These are phyloP conservation scores for Zaprionus gabonicus DNA, from an alignment of 1,140 invertebrate genomes.

Conservation along the genomic window DNA sequence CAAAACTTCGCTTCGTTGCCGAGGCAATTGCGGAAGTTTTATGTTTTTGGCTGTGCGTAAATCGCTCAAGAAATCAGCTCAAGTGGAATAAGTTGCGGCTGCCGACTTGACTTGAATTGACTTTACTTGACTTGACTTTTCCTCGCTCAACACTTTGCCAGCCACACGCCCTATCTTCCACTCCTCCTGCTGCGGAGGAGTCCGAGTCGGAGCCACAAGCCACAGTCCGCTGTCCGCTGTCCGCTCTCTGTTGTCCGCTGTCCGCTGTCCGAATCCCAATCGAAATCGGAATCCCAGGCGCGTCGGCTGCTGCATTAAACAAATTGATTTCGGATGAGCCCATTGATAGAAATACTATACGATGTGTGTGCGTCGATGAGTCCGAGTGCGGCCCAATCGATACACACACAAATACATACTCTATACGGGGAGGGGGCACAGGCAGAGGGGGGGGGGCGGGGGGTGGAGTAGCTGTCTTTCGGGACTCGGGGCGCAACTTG, in stretches of 20 bases:
- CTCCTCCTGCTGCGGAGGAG: not conserved
- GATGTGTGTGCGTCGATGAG: conserved; percentile 55
- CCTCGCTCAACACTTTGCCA: conserved; percentile 67
- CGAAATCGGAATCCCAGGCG: conserved; percentile 27
- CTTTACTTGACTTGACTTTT: conserved; percentile 40
- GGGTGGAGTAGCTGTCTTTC: not conserved
- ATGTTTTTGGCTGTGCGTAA: conserved; percentile 80
- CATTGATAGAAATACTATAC: conserved; percentile 71
- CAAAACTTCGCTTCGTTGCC: conserved; percentile 22
- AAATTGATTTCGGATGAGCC: conserved; percentile 77
- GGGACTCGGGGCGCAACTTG: conserved; percentile 10
- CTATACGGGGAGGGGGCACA: not conserved
- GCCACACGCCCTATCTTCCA: not conserved
- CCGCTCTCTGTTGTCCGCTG: not conserved
- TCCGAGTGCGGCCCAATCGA: conserved; percentile 63
- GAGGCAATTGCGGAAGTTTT: conserved; percentile 76
- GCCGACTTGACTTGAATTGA: conserved; percentile 56
- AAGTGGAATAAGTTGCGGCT: conserved; percentile 81
- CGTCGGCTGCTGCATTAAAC: conserved; percentile 60
- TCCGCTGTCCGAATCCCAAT: conserved; percentile 3
- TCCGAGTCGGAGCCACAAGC: not conserved
- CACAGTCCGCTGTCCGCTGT: not conserved
- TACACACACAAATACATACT: conserved; percentile 38
- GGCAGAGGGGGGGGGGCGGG: not conserved
- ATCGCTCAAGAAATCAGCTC: conserved; percentile 79